Conservation (phyloP, 35 echinoderm and acorn worm genomes). For the Ophiothrix spiculata region DNA sequence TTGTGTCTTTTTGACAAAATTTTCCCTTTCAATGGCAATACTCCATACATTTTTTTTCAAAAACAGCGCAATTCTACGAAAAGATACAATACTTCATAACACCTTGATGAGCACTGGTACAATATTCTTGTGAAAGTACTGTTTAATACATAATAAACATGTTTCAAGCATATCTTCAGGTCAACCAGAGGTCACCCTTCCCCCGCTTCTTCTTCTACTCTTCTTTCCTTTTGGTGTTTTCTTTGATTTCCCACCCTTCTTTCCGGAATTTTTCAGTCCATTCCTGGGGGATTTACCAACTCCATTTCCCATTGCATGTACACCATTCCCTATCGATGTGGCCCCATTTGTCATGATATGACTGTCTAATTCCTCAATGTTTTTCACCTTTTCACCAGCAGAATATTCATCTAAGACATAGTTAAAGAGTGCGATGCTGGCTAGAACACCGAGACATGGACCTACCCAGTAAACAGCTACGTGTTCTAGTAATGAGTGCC, state of each 20-base stretch:
- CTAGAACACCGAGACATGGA: conserved; percentile 50
- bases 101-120: no score
- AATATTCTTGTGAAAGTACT: no score
- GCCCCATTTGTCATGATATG: background rate
- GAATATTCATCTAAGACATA: conserved; percentile 32
- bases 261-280: background rate
- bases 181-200: background rate
- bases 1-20: no score
- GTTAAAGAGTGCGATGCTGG: conserved; percentile 38
- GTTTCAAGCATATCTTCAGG: no score
- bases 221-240: background rate
- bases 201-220: background rate
- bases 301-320: background rate
- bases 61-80: no score
- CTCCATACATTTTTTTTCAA: no score
- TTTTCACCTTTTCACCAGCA: conserved; percentile 7
- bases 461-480: conserved; percentile 71
- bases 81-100: no score
- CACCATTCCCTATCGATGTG: background rate
- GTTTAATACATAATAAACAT: no score
- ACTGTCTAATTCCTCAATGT: background rate
- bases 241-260: background rate
- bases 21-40: no score
- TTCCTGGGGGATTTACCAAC: background rate
- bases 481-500: conserved; percentile 64